Evolutionary conservation across 2,797 vertebrate species (phyloP).

Genomic region (Bovichtus variegatus): DNA sequence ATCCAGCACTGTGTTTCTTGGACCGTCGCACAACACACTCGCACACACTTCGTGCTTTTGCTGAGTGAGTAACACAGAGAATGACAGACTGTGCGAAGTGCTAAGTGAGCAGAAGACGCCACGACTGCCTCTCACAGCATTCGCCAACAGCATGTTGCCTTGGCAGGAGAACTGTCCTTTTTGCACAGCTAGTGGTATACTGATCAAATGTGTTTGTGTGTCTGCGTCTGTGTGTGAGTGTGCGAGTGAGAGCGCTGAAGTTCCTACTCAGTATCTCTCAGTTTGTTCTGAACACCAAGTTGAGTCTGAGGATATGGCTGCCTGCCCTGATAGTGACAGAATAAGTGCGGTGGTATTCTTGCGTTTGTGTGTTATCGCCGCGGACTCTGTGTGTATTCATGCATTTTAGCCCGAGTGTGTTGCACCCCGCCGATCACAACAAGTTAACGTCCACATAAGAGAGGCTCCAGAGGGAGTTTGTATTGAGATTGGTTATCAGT

Average conservation of each 20-base stretch:
- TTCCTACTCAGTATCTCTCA: constrained; percentile 46
- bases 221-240: constrained; percentile 36
- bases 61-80: constrained; percentile 73
- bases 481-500: constrained; percentile 29
- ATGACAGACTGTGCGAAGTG: constrained; percentile 80
- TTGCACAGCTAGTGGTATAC: constrained; percentile 72
- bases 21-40: constrained; percentile 36
- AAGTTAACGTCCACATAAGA: constrained; percentile 20
- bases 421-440: constrained; percentile 25
- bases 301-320: constrained; percentile 39
- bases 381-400: constrained; percentile 10
- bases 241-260: constrained; percentile 29
- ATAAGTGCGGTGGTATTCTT: constrained; percentile 11
- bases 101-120: constrained; percentile 79
- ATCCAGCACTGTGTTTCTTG: constrained; percentile 42
- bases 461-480: constrained; percentile 8
- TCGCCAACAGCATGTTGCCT: constrained; percentile 81
- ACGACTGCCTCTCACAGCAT: constrained; percentile 67
- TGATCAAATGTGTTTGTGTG: constrained; percentile 72
- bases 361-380: neutral
- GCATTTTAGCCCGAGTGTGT: neutral
- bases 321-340: constrained; percentile 41
- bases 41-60: constrained; percentile 58
- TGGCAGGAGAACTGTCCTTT: constrained; percentile 80
- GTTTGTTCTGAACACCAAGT: constrained; percentile 51